These are phyloP conservation scores for Calonectris borealis DNA, from an alignment of 2,113 vertebrate species.

Conservation along the genomic window DNA sequence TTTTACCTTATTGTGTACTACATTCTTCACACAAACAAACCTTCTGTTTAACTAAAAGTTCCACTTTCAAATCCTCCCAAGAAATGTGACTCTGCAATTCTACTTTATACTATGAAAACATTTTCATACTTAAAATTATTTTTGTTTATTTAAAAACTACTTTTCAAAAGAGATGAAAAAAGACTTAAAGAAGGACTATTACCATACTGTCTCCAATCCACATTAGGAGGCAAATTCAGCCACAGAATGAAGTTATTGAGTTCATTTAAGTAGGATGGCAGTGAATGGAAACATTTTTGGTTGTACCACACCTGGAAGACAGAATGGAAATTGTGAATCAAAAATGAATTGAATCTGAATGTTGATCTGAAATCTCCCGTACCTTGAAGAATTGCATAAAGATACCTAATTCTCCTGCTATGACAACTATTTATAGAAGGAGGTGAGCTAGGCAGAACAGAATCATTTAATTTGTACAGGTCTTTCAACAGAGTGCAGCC, in stretches of 20 bases:
- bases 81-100: background rate
- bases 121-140: background rate
- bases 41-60: background rate
- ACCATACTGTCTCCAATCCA: slow-evolving; percentile 72
- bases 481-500: background rate
- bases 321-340: background rate
- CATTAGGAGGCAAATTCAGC: slow-evolving; percentile 59
- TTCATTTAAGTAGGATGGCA: slow-evolving; percentile 75
- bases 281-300: slow-evolving; percentile 73
- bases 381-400: background rate
- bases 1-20: background rate
- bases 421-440: background rate
- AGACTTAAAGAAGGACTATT: background rate
- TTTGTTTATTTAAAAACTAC: background rate
- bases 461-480: background rate
- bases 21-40: background rate
- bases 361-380: background rate
- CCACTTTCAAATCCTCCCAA: background rate
- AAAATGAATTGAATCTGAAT: background rate
- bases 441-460: background rate
- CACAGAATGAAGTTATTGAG: slow-evolving; percentile 78
- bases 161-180: background rate
- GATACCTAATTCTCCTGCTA: background rate
- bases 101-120: background rate
- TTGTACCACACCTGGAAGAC: slow-evolving; percentile 76